Evolutionary conservation across 2,797 vertebrate genomes (phyloP), one percentile per base, ranked within the genome.

Genomic region (Onychomys arenicola): DNA sequence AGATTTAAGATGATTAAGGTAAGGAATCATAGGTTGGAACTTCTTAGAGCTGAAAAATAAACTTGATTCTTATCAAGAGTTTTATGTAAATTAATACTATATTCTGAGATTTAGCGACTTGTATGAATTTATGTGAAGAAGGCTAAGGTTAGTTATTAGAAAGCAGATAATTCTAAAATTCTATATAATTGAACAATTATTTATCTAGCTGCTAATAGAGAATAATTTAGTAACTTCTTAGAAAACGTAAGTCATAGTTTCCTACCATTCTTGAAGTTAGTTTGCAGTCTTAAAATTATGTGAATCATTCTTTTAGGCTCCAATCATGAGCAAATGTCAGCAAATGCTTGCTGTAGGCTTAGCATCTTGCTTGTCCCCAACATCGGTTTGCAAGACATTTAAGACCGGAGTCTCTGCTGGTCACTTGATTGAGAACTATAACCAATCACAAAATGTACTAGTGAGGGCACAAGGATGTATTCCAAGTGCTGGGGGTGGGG

Each of bases 11-110:
- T 29, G 5, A 10, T 69, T 90, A 83, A 80, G 40, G 34, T 61
- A 78, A 40, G 37, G 80, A 65, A 80, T 40, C 57, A 19, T 12
- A 84, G 37, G 43, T 7, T 17, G 25, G 49, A 78, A 76, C 43
- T 95, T 81, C 73, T 59, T 71, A 80, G 49, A 88, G 5, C 23
- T 88, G 34, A 82, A 93, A 95, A 37, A 73, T 32, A 32, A 34
- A 84, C 43, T 89, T 88, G 40, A 81, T 71, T 92, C 76, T 12
- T 77, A 84, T 78, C 29, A 92, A 90, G 90, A 95, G 57, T 95
- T 95, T 92, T 86, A 90, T 65, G n/a, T n/a, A 92, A 32, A 61
- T 17, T 92, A 84, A 95, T 40, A 77, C 5, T 86, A 81, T n/a
- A 81, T 88, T 81, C 63, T 65, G 34, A 95, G 76, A 96, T 46